Base-by-base conservation (phyloP, 2,888 invertebrate genomes). In the Apocheima hispidaria region DNA sequence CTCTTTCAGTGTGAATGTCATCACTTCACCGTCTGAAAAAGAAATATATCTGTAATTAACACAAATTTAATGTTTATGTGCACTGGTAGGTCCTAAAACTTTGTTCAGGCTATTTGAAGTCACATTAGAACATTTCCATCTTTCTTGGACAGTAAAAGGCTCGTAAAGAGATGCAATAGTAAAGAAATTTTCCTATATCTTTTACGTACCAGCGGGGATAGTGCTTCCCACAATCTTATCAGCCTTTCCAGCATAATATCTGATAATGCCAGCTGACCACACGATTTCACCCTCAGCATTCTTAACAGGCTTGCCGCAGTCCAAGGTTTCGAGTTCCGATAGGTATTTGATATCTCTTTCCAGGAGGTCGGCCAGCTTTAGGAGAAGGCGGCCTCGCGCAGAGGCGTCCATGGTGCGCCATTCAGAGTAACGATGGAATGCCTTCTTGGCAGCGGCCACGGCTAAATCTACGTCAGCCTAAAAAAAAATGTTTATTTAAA, bases 191-290 rank as follows among this genome's bases (percentile, higher is more conserved):
- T n/a, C n/a, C n/a, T n/a, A n/a, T n/a, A 12, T 46, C 12, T 14
- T 18, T 18, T 33, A 56, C 60, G 41, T 56, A 89, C 90, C 90
- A 69, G 95, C 93, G 28, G 97, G 96, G 61, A 97, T 95, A 0
- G 96, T 96, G 83, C 93, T 94, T 40, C 95, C 95, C 57, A 96
- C 95, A 78, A 95, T 96, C 85, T 98, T 98, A 80, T 98, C 98
- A 5, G 97, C 96, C 95, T 96, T 98, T 10, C 98, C 98, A 30
- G 98, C 98, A 86, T 96, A 97, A 82, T 98, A 98, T 65, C 97
- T 94, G 33, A 97, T 73, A 54, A 94, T 94, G 52, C 93, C 93
- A 12, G 95, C 90, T 30, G 94, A 86, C 76, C 93, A 88, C 0
- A 92, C 81, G 0, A 96, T 80, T 82, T 97, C 97, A 16, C 93